phyloP scores from a whole-genome alignment of 2,113 vertebrate genomes.

The Tenebrosternarchus preto region DNA sequence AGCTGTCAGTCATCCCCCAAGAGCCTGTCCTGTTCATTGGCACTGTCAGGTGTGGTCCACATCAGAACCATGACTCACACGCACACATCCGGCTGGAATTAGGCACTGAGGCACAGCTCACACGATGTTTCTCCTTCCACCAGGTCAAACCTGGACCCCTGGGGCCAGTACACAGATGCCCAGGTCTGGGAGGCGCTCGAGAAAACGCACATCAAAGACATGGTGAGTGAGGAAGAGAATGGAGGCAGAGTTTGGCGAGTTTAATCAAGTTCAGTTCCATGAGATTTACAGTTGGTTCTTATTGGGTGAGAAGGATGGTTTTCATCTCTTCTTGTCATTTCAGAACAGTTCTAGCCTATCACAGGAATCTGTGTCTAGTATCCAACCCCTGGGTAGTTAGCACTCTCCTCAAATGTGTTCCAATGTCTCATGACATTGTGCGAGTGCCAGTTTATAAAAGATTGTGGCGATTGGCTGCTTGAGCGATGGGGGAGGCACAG shows the following conservation, averaged over 20 bases:
- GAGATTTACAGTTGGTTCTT: too few species aligned
- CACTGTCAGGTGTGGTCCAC: slow-evolving; percentile 71
- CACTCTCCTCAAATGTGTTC: not conserved
- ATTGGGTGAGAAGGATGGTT: not conserved
- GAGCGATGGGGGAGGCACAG: not conserved
- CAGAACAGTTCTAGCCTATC: not conserved
- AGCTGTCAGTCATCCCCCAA: slow-evolving; percentile 82
- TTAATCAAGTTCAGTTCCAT: not conserved
- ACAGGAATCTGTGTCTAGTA: not conserved
- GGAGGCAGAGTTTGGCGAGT: not conserved
- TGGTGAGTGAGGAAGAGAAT: slow-evolving; percentile 63
- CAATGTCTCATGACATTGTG: too few species aligned
- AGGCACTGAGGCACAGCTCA: not conserved
- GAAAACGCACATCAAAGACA: slow-evolving; percentile 77
- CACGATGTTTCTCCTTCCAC: slow-evolving; percentile 28
- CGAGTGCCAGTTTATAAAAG: not conserved
- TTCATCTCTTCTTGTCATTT: not conserved
- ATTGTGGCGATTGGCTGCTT: not conserved
- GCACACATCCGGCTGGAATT: not conserved
- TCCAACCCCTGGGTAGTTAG: too few species aligned
- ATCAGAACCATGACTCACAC: slow-evolving; percentile 2
- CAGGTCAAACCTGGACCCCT: slow-evolving; percentile 79
- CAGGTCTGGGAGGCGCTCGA: slow-evolving; percentile 80
- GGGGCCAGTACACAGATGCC: slow-evolving; percentile 73
- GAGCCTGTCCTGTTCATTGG: slow-evolving; percentile 80